Conservation (phyloP, 2,797 vertebrate species). For the Chiloscyllium punctatum region DNA sequence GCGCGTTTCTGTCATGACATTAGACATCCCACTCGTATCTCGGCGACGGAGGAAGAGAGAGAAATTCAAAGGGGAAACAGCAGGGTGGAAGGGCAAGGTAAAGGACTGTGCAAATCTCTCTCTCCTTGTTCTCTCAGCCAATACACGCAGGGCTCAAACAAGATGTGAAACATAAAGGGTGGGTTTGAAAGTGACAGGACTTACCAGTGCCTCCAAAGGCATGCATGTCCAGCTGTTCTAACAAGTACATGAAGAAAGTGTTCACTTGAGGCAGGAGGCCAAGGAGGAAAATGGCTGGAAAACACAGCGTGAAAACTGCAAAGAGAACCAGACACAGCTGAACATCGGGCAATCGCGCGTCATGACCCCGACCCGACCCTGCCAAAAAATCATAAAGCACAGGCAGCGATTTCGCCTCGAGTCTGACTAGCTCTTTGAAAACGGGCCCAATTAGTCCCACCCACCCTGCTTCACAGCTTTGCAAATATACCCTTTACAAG, state of each 20-base stretch:
- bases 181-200: neutral
- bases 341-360: neutral
- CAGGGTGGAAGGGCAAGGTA: too few relatives aligned
- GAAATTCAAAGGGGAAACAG: too few relatives aligned
- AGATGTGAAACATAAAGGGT: neutral
- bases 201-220: conserved; percentile 82
- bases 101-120: neutral
- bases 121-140: neutral
- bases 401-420: neutral
- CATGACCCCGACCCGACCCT: too few relatives aligned
- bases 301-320: conserved; percentile 79
- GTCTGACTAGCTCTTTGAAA: neutral
- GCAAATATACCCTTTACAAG: neutral
- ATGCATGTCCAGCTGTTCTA: conserved; percentile 88
- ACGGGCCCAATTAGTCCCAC: neutral
- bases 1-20: too few relatives aligned
- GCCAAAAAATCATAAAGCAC: neutral
- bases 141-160: too few relatives aligned
- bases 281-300: conserved; percentile 80
- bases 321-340: neutral
- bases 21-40: neutral
- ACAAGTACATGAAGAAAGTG: conserved; percentile 85
- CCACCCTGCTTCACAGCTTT: neutral
- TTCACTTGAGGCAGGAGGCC: conserved; percentile 87
- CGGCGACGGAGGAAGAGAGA: neutral